These are phyloP conservation scores for Platycnemis pennipes DNA, from an alignment of 2,888 invertebrate species.

Conservation along the genomic window DNA sequence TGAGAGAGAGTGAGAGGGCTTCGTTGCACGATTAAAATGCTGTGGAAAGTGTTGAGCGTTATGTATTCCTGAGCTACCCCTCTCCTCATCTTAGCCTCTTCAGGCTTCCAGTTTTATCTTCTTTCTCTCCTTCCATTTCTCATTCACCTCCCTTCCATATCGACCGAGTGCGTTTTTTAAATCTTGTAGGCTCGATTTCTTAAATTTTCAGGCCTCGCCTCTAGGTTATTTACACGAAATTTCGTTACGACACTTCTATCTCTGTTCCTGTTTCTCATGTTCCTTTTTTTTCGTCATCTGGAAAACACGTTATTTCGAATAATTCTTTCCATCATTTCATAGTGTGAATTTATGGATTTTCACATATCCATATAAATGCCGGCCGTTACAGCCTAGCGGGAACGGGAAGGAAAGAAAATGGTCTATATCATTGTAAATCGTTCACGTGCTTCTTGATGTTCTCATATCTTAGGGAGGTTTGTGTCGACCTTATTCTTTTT, in stretches of 20 bases:
- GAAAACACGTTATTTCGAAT: background rate
- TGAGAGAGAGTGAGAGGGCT: background rate
- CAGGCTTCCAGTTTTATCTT: too few relatives aligned
- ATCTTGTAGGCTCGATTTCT: background rate
- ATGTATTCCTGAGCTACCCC: background rate
- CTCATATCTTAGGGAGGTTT: background rate
- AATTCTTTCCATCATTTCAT: background rate
- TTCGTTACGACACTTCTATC: background rate
- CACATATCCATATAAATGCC: background rate
- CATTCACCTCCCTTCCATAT: too few relatives aligned
- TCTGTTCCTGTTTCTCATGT: background rate
- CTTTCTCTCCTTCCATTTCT: background rate
- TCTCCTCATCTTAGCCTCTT: background rate
- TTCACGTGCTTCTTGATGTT: background rate
- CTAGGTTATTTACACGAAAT: background rate
- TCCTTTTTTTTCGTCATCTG: background rate
- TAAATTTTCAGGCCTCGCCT: background rate
- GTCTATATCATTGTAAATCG: background rate
- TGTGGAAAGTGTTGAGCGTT: slow-evolving; percentile 6
- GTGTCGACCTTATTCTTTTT: background rate
- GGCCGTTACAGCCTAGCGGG: background rate
- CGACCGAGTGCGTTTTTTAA: background rate
- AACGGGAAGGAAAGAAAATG: background rate
- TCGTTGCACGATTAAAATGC: background rate
- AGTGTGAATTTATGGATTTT: background rate